A percentile compares a stretch with the other conserved stretches of the same genome.
These are phyloP conservation scores for Drosophila melanica DNA, from an alignment of 1,140 invertebrate genomes.

Conservation along the genomic window DNA sequence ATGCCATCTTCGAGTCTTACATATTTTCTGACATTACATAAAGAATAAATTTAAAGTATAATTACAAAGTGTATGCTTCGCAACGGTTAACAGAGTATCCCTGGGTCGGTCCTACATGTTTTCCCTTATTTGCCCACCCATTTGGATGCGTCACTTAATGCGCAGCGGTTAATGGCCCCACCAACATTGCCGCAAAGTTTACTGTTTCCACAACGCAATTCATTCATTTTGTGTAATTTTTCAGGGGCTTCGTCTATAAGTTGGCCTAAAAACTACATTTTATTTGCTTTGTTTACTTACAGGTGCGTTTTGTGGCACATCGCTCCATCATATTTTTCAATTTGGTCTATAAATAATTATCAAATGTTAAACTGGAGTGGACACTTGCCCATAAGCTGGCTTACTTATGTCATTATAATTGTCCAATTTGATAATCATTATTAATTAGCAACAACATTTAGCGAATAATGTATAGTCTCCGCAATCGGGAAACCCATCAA, in stretches of 20 bases:
- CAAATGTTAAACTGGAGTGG: constrained; percentile 27
- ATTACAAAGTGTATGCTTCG: too few species aligned
- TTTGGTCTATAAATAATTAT: constrained; percentile 33
- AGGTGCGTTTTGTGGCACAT: neutral
- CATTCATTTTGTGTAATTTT: constrained; percentile 7
- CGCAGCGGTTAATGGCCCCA: constrained; percentile 18
- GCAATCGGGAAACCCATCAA: constrained; percentile 21
- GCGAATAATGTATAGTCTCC: constrained; percentile 2
- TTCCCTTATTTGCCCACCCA: neutral
- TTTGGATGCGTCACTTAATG: constrained; percentile 37
- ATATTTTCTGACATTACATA: too few species aligned
- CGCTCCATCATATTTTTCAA: neutral
- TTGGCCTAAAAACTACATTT: constrained; percentile 4
- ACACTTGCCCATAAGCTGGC: constrained; percentile 23
- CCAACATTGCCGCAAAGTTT: constrained; percentile 4
- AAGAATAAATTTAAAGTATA: too few species aligned
- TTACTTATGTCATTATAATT: constrained; percentile 37
- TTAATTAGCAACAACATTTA: constrained; percentile 28
- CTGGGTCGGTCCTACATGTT: too few species aligned
- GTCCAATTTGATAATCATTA: constrained; percentile 45
- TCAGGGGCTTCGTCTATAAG: constrained; percentile 3
- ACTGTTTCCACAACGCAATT: constrained; percentile 34
- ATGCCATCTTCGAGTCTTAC: too few species aligned
- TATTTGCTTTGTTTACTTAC: constrained; percentile 5
- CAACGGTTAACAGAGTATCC: too few species aligned